Conservation (phyloP, 2,113 vertebrate species). For the Amblyornis subalaris region DNA sequence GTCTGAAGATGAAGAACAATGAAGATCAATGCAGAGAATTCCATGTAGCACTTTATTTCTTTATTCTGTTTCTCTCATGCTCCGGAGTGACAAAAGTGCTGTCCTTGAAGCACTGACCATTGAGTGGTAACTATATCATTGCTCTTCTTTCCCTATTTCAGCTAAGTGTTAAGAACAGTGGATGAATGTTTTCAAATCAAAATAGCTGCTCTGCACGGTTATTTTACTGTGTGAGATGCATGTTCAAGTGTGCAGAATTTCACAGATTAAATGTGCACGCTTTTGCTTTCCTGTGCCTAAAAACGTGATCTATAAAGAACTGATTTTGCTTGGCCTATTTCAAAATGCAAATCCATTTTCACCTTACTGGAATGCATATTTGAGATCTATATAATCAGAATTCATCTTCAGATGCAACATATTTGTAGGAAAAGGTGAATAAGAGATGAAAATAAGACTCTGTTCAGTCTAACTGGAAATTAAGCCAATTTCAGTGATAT, state of each 20-base stretch:
- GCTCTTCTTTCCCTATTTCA: neutral
- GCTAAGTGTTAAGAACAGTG: neutral
- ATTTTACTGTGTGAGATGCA: neutral
- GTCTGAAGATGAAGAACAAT: neutral
- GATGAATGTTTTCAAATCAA: neutral
- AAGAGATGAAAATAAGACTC: neutral
- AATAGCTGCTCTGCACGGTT: neutral
- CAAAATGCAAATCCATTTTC: neutral
- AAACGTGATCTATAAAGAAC: neutral
- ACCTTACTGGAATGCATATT: neutral
- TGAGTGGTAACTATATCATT: neutral
- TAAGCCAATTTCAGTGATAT: neutral
- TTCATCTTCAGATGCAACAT: neutral
- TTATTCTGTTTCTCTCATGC: neutral
- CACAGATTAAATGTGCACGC: neutral
- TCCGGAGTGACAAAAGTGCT: neutral
- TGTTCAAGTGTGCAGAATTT: neutral
- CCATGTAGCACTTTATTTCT: neutral
- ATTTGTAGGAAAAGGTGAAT: neutral
- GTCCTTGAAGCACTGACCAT: neutral
- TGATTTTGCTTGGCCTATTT: neutral
- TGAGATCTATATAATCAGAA: neutral
- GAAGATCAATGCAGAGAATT: neutral
- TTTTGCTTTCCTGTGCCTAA: neutral
- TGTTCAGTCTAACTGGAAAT: neutral